These are phyloP conservation scores for Eumeta japonica DNA, from an alignment of 1,140 invertebrate genomes.

Conservation along the genomic window DNA sequence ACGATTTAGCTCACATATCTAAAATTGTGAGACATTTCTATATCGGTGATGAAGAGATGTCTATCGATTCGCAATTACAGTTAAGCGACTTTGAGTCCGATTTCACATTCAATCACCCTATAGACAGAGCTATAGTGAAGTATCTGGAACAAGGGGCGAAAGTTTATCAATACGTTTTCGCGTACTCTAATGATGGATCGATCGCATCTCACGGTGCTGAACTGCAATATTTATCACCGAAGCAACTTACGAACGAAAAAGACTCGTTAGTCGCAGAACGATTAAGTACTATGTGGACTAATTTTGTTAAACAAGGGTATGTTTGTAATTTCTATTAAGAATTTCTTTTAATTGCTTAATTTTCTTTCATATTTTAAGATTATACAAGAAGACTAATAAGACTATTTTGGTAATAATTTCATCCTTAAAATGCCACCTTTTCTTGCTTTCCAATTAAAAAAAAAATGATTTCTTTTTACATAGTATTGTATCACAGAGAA, in stretches of 20 bases:
- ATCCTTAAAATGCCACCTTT: no score
- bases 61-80: constrained; percentile 16
- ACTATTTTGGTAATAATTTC: no score
- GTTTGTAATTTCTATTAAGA: no score
- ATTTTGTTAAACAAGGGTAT: no score
- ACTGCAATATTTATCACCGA: constrained; percentile 16
- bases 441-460: no score
- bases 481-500: no score
- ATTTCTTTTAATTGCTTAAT: no score
- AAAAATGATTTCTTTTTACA: no score
- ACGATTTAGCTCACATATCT: background rate
- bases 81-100: constrained; percentile 37
- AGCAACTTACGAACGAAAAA: constrained; percentile 12
- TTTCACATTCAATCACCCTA: constrained; percentile 34
- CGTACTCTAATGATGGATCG: constrained; percentile 17
- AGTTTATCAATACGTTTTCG: constrained; percentile 32
- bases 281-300: no score
- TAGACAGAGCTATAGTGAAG: constrained; percentile 27
- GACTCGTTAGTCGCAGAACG: constrained; percentile 22
- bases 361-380: no score
- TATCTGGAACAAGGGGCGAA: constrained; percentile 33
- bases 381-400: no score
- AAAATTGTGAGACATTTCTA: constrained; percentile 34
- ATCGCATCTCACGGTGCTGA: constrained; percentile 27
- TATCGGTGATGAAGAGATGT: constrained; percentile 33